These are phyloP conservation scores for Dryoscopus gambensis DNA, from an alignment of 2,113 vertebrate species.

Conservation along the genomic window DNA sequence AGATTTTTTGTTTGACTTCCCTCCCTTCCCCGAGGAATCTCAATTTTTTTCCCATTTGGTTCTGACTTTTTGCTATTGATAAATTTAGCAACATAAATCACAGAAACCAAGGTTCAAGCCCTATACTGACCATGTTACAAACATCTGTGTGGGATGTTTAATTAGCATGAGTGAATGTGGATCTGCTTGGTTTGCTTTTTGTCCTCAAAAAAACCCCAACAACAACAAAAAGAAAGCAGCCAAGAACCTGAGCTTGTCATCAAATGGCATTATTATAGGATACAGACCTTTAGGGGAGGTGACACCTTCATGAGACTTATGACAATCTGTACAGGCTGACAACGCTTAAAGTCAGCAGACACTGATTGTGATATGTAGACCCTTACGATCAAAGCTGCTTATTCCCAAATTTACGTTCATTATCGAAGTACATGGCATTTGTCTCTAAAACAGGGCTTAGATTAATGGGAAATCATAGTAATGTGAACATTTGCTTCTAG, in stretches of 20 bases:
- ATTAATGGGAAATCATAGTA: background rate
- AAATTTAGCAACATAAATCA: background rate
- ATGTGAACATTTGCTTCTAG: background rate
- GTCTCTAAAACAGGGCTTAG: background rate
- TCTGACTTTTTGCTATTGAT: background rate
- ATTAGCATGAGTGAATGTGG: background rate
- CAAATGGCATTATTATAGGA: background rate
- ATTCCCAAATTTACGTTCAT: background rate
- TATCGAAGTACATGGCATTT: background rate
- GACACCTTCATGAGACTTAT: background rate
- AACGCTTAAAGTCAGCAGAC: background rate
- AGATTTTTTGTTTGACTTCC: background rate
- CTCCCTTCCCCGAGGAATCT: rapidly evolving
- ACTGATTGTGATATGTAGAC: background rate
- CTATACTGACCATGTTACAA: background rate
- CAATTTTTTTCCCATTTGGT: background rate
- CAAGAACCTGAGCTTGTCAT: background rate
- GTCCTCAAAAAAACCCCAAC: background rate
- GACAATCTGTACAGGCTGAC: background rate
- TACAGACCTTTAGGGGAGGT: background rate
- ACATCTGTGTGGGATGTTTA: background rate
- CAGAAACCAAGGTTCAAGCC: background rate
- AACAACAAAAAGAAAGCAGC: background rate
- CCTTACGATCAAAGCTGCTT: background rate
- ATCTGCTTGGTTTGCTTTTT: background rate